These are phyloP conservation scores for Rhopalosiphum maidis DNA, from an alignment of 1,140 invertebrate species.

Conservation along the genomic window DNA sequence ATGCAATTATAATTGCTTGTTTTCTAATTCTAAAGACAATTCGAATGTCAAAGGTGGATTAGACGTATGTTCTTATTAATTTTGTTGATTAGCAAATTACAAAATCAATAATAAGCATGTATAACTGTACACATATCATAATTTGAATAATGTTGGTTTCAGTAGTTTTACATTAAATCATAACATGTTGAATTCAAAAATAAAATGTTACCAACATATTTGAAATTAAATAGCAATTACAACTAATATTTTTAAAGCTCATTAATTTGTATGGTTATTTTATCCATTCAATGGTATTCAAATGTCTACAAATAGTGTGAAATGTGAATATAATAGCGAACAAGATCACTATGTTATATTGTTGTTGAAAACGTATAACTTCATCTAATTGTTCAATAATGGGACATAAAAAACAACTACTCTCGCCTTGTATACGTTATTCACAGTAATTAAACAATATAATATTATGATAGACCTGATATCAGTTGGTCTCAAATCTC, in stretches of 20 bases:
- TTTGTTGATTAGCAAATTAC: background rate
- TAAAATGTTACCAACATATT: background rate
- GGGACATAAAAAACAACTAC: background rate
- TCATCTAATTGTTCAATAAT: background rate
- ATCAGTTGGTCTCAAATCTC: background rate
- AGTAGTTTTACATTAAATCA: background rate
- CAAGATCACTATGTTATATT: background rate
- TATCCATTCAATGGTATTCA: background rate
- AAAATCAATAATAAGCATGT: background rate
- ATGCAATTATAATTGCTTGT: constrained; percentile 19
- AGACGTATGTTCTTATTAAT: background rate
- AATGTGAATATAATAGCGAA: background rate
- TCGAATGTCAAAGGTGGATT: background rate
- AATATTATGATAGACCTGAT: background rate
- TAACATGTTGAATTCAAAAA: background rate
- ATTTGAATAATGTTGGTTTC: background rate
- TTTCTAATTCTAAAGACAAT: background rate
- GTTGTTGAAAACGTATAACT: background rate
- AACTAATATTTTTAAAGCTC: background rate
- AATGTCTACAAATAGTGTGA: background rate
- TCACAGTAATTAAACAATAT: background rate
- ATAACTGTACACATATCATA: background rate
- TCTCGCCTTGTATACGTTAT: background rate
- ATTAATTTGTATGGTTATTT: background rate
- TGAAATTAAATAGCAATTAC: background rate